Evolutionary conservation across 2,888 invertebrate genomes (phyloP).

Genomic region (Xylocampa areola): DNA sequence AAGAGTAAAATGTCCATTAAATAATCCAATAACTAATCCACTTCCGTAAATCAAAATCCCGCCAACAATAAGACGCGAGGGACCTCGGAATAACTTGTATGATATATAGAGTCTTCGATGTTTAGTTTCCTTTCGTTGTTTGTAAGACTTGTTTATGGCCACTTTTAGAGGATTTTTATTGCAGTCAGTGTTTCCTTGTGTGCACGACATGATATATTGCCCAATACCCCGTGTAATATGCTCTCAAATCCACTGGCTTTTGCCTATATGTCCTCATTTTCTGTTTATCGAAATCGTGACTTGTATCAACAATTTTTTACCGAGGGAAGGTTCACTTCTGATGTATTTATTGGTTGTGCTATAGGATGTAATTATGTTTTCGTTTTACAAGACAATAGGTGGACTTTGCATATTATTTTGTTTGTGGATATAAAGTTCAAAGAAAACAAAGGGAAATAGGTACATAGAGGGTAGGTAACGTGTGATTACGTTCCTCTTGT

Average conservation of each 20-base stretch:
- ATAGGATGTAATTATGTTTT: constrained; percentile 56
- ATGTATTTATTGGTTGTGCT: constrained; percentile 61
- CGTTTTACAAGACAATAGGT: constrained; percentile 36
- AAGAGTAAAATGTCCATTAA: constrained; percentile 22
- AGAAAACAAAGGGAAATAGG: constrained; percentile 4
- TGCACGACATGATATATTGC: constrained; percentile 72
- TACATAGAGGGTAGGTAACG: constrained; percentile 3
- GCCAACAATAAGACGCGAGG: constrained; percentile 19
- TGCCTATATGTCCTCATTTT: constrained; percentile 73
- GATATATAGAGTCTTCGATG: constrained; percentile 56
- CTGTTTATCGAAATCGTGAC: constrained; percentile 83
- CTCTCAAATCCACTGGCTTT: constrained; percentile 70
- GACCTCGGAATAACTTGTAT: constrained; percentile 42
- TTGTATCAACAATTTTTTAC: constrained; percentile 69
- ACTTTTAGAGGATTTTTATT: constrained; percentile 71
- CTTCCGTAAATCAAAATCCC: constrained; percentile 38
- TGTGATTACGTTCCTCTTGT: too few species aligned
- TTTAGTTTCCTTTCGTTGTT: constrained; percentile 50
- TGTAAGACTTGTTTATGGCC: constrained; percentile 67
- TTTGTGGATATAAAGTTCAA: constrained; percentile 9
- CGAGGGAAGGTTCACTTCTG: constrained; percentile 32
- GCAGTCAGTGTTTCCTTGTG: constrained; percentile 64
- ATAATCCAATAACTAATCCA: constrained; percentile 34
- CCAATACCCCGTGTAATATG: constrained; percentile 69
- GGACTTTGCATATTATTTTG: constrained; percentile 1